phyloP scores from a whole-genome alignment of 2,113 vertebrate genomes.

The Cnemophilus loriae region DNA sequence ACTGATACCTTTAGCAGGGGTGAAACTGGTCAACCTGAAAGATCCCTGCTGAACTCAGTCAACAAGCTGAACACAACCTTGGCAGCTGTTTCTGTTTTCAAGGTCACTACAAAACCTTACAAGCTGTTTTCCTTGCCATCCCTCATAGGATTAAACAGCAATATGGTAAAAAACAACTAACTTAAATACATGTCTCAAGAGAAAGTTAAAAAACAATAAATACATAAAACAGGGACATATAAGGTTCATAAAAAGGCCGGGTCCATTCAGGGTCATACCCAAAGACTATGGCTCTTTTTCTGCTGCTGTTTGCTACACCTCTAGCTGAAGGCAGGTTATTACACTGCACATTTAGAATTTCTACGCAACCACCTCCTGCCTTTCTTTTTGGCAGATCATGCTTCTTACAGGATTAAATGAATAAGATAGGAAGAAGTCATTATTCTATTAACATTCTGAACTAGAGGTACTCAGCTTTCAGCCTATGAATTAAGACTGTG shows the following conservation, averaged over 20 bases:
- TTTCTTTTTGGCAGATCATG: background rate
- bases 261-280: background rate
- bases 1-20: background rate
- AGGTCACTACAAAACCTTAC: constrained; percentile 47
- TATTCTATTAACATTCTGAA: background rate
- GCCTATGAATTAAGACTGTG: background rate
- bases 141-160: constrained; percentile 37
- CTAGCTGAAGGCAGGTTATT: background rate
- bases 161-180: constrained; percentile 48
- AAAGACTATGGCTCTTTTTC: background rate
- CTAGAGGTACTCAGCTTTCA: background rate
- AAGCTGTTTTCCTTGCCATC: constrained; percentile 47
- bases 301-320: background rate
- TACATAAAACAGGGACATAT: background rate
- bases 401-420: background rate
- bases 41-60: constrained; percentile 26
- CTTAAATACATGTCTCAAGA: background rate
- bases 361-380: background rate
- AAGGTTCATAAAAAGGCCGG: constrained; percentile 11
- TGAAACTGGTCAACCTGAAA: constrained; percentile 6
- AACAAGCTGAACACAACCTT: constrained; percentile 2
- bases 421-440: background rate
- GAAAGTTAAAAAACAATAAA: constrained; percentile 39
- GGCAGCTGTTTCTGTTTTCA: constrained; percentile 67
- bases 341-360: background rate